A percentile compares a stretch with the other conserved stretches of the same genome.
phyloP scores from a whole-genome alignment of 2,888 invertebrate species.

The Acholoe squamosa region DNA sequence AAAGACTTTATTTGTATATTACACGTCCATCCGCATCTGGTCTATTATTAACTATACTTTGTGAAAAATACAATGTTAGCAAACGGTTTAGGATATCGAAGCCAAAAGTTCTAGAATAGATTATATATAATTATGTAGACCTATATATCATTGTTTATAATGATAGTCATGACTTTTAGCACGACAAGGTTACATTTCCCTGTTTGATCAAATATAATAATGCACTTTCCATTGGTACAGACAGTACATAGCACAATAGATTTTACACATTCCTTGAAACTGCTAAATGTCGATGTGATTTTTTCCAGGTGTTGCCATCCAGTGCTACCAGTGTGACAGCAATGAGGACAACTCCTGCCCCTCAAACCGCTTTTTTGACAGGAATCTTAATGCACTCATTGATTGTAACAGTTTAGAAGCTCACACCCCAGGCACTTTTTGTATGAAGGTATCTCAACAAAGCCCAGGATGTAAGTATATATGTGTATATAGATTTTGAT shows the following conservation, averaged over 20 bases:
- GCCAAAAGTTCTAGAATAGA: too few relatives aligned
- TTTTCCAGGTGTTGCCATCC: conserved; percentile 86
- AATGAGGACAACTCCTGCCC: conserved; percentile 95
- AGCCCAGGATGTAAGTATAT: conserved; percentile 94
- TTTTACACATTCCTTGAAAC: not conserved
- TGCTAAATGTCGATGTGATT: not conserved
- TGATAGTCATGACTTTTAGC: too few relatives aligned
- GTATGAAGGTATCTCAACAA: conserved; percentile 96
- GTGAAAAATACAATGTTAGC: too few relatives aligned
- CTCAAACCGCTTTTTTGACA: conserved; percentile 93
- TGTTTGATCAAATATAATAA: not conserved
- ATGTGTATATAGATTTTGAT: not conserved
- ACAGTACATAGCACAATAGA: not conserved
- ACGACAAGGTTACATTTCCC: not conserved
- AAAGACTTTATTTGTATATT: too few relatives aligned
- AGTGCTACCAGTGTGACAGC: conserved; percentile 97
- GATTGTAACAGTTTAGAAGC: conserved; percentile 98
- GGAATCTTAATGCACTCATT: conserved; percentile 92
- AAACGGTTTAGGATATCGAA: too few relatives aligned
- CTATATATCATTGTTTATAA: too few relatives aligned
- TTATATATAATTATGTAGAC: too few relatives aligned
- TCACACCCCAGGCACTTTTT: conserved; percentile 96
- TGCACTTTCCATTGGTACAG: not conserved
- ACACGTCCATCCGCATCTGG: too few relatives aligned
- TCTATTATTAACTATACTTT: too few relatives aligned